phyloP scores from a whole-genome alignment of 2,888 invertebrate genomes.

The Disparrhopalites patrizii region DNA sequence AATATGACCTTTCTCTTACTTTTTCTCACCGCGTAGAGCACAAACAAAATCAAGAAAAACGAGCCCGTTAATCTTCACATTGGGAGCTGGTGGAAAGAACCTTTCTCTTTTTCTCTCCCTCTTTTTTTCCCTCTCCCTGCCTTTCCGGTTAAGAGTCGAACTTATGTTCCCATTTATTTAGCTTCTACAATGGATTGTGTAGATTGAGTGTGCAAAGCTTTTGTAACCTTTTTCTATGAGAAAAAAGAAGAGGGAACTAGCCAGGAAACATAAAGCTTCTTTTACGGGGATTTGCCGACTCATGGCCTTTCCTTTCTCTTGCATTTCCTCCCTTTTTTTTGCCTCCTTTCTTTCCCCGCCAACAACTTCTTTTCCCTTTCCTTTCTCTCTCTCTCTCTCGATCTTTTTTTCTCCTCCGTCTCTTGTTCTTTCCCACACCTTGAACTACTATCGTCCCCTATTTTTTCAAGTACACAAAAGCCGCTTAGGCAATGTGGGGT shows the following conservation, averaged over 20 bases:
- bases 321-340: background rate
- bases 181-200: slow-evolving; percentile 43
- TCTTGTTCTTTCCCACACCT: slow-evolving; percentile 5
- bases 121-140: slow-evolving; percentile 24
- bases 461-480: too few relatives aligned
- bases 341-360: background rate
- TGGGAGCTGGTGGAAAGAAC: slow-evolving; percentile 30
- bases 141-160: slow-evolving; percentile 41
- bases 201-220: slow-evolving; percentile 38
- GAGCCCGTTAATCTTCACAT: slow-evolving; percentile 43
- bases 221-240: slow-evolving; percentile 39
- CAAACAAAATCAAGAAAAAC: slow-evolving; percentile 41
- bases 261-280: slow-evolving; percentile 36
- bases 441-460: too few relatives aligned
- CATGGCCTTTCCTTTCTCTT: slow-evolving; percentile 12
- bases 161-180: slow-evolving; percentile 48
- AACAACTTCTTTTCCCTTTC: background rate
- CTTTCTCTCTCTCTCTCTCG: background rate
- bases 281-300: slow-evolving; percentile 37
- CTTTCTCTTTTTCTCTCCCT: slow-evolving; percentile 22
- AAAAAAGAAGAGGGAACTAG: too few relatives aligned
- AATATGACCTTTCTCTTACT: slow-evolving; percentile 36
- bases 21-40: slow-evolving; percentile 26
- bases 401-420: slow-evolving; percentile 12
- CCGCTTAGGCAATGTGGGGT: too few relatives aligned